Base-by-base conservation (phyloP, 2,888 invertebrate species). In the Coenonympha arcania region DNA sequence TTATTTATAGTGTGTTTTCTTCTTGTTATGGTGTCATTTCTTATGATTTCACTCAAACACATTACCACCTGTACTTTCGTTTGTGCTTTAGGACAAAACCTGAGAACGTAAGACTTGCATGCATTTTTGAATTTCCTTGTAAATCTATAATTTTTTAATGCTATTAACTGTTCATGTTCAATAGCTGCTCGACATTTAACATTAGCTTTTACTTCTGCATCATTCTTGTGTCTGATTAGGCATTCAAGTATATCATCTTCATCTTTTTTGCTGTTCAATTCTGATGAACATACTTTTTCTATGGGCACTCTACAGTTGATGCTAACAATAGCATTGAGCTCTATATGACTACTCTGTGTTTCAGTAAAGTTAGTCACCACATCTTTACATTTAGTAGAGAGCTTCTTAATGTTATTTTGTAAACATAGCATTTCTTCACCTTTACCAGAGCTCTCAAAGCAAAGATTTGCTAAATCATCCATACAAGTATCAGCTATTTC, bases 121-220 rank as follows among this genome's bases (percentile, higher is more conserved):
- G 96, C 95, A 73, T 96, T 91, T 80, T 98, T 96, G 76, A 99
- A 99, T 76, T 95, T 95, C 66, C 93, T 93, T 1, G 94, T 95
- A 73, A 98, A 99, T 65, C 92, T 93, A 77, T 95, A 97, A 79
- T 96, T 95, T 76, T 97, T 95, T 58, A 99, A 75, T 2, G 95
- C 93, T 55, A 98, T 93, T 54, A 99, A 87, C 80, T 99, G 99
- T 71, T 98, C 97, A 85, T 99, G 99, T 80, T 99, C 98, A 42
- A 99, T 93, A 54, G 96, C 96, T 28, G 95, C 94, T 57, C 93
- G 89, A 77, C 99, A 99, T 76, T 96, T 95, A 0, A 84, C 64
- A 69, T 93, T 92, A 13, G 90, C 88, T 64, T 92, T 91, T 66
- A 95, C 89, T 65, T 93, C 91, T 4, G 92, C 90, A 64, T 95